Evolutionary conservation across 2,797 vertebrate species (phyloP).

Genomic region (Coluber constrictor): DNA sequence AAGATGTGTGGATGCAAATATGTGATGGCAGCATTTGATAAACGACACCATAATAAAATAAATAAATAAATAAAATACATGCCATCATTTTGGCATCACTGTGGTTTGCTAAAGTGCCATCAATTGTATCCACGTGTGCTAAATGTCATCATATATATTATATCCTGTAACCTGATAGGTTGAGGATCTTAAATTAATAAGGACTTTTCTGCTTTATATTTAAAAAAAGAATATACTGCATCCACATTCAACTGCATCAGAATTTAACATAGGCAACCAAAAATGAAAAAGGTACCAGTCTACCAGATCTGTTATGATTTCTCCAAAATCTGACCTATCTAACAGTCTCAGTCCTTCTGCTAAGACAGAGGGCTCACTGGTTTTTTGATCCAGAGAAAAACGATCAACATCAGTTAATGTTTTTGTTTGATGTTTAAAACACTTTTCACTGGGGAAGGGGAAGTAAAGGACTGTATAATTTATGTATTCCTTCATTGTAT

Average conservation of each 20-base stretch:
- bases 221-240: not conserved
- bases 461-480: not conserved
- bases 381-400: not conserved
- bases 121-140: not conserved
- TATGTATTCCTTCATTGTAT: slow-evolving; percentile 8
- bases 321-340: not conserved
- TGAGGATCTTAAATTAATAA: not conserved
- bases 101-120: not conserved
- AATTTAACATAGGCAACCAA: not conserved
- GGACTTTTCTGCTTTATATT: not conserved
- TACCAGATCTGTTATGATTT: not conserved
- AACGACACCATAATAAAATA: not conserved
- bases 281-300: not conserved
- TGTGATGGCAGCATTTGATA: not conserved
- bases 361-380: slow-evolving; percentile 3
- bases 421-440: not conserved
- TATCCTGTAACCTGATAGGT: not conserved
- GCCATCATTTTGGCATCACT: not conserved
- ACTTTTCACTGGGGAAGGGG: not conserved
- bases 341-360: accelerated
- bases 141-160: not conserved
- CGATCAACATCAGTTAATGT: not conserved
- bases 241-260: not conserved
- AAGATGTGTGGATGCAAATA: not conserved
- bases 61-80: not conserved